These are phyloP conservation scores for Himalopsyche phryganea DNA, from an alignment of 1,140 invertebrate genomes.

Conservation along the genomic window DNA sequence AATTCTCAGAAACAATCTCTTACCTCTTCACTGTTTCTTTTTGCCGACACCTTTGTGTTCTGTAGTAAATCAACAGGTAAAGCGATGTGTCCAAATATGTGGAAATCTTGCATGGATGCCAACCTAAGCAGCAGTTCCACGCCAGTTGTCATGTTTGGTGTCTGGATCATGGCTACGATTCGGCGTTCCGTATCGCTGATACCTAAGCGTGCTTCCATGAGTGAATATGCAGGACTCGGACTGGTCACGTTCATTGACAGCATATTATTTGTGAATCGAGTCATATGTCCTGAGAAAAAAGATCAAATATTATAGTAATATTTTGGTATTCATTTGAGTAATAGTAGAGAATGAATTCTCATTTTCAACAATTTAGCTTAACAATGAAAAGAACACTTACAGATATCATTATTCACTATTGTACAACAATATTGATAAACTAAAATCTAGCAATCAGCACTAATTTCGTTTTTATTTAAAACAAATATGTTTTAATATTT, in stretches of 20 bases:
- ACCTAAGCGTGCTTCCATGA: conserved; percentile 64
- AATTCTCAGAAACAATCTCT: no score
- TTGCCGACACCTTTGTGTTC: conserved; percentile 59
- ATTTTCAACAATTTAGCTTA: no score
- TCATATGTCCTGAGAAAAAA: conserved; percentile 54
- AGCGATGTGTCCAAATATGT: conserved; percentile 67
- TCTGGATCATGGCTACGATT: conserved; percentile 65
- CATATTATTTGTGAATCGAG: conserved; percentile 63
- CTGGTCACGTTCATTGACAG: conserved; percentile 68
- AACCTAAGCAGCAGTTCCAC: conserved; percentile 61
- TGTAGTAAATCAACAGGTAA: conserved; percentile 68
- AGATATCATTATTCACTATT: no score
- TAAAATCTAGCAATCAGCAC: no score
- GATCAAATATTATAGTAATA: no score
- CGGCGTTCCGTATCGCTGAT: conserved; percentile 66
- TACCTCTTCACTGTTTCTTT: conserved; percentile 59
- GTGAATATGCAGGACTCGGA: conserved; percentile 62
- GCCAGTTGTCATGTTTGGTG: conserved; percentile 63
- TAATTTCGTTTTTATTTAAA: no score
- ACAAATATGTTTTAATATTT: no score
- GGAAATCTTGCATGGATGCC: conserved; percentile 60
- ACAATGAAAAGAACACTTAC: no score
- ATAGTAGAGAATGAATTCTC: no score
- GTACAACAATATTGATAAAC: no score
- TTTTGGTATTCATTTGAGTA: no score